Evolutionary conservation across 2,113 vertebrate species (phyloP).

Genomic region (Notarius lentiginosus): DNA sequence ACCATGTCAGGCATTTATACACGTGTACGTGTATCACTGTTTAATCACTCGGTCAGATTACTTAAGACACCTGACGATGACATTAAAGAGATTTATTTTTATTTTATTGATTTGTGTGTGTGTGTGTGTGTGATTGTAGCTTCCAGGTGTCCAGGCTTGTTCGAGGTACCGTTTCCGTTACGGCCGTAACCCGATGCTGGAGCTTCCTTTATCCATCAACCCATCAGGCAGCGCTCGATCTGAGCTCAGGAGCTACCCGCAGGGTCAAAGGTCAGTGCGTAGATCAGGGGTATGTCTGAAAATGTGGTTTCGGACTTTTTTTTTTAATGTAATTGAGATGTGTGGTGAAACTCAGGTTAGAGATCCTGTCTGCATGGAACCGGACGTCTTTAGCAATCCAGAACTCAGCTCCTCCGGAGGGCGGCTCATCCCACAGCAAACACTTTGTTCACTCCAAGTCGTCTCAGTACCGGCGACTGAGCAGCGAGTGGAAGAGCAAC

Average conservation of each 20-base stretch:
- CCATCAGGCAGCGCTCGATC: constrained; percentile 90
- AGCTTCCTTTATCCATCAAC: constrained; percentile 91
- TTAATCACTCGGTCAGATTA: no score
- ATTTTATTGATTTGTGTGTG: neutral
- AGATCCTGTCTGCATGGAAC: constrained; percentile 87
- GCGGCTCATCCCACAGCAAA: constrained; percentile 88
- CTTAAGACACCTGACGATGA: no score
- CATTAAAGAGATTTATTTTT: no score
- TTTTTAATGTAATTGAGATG: neutral
- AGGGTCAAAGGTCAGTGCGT: constrained; percentile 88
- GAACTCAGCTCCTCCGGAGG: constrained; percentile 89
- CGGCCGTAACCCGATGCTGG: constrained; percentile 89
- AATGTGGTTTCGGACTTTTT: neutral
- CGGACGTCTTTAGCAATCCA: constrained; percentile 91
- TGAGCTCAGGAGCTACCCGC: constrained; percentile 83
- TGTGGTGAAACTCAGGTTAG: constrained; percentile 61
- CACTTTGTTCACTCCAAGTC: constrained; percentile 97
- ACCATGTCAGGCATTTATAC: no score
- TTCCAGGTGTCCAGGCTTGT: constrained; percentile 92
- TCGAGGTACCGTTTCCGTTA: constrained; percentile 93
- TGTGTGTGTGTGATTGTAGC: constrained; percentile 66
- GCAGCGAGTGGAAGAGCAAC: constrained; percentile 95
- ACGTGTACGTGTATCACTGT: no score
- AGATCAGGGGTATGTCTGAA: neutral
- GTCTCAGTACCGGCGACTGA: constrained; percentile 97